These are phyloP conservation scores for Colostygia pectinataria DNA, from an alignment of 2,888 invertebrate genomes.

Conservation along the genomic window DNA sequence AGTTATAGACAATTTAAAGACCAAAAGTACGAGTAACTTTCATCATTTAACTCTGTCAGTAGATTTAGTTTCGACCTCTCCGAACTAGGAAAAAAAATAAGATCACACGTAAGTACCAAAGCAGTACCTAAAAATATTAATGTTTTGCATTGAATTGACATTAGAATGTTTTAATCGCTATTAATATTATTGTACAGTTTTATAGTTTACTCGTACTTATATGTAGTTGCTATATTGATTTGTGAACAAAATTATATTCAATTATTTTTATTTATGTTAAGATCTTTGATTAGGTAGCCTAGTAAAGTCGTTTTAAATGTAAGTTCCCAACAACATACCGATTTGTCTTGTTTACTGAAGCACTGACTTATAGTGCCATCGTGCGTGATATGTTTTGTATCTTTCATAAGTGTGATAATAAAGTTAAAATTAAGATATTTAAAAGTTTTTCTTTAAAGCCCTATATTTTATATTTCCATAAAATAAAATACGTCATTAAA, in stretches of 20 bases:
- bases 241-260: constrained; percentile 39
- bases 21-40: constrained; percentile 6
- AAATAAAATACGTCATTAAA: no score
- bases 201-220: not conserved
- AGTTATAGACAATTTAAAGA: constrained; percentile 54
- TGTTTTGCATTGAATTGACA: no score
- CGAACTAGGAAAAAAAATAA: no score
- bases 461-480: no score
- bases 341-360: constrained; percentile 66
- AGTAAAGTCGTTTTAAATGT: constrained; percentile 21
- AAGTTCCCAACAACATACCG: constrained; percentile 27
- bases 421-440: constrained; percentile 68
- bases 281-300: constrained; percentile 22
- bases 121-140: no score
- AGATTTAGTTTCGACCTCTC: no score
- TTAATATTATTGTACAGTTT: not conserved
- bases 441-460: no score
- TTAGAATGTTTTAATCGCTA: no score
- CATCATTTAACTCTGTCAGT: no score
- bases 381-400: constrained; percentile 82
- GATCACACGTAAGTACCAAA: no score
- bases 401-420: constrained; percentile 82
- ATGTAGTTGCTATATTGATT: not conserved
- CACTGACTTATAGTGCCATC: constrained; percentile 82
- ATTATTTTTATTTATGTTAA: constrained; percentile 45